These are phyloP conservation scores for Ashinkailepas kermadecensis DNA, from an alignment of 2,888 invertebrate genomes.

Conservation along the genomic window DNA sequence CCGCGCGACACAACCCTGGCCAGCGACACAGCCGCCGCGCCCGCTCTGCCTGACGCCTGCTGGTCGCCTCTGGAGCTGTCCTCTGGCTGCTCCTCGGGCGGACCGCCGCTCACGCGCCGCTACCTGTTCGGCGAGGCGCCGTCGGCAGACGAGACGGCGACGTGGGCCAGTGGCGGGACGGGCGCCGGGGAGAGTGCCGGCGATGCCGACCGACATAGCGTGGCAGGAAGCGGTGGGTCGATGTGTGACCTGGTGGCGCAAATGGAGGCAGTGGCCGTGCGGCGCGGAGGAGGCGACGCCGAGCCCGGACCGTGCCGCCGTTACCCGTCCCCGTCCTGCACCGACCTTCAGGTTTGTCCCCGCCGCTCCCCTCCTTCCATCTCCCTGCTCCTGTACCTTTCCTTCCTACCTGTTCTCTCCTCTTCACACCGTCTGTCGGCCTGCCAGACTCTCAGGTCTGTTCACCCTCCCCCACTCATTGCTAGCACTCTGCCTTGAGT, in stretches of 20 bases:
- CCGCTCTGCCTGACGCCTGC: no score
- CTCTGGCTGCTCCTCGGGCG: not conserved
- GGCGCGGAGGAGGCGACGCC: slow-evolving; percentile 12
- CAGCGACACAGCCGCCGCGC: no score
- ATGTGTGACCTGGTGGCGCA: slow-evolving; percentile 8
- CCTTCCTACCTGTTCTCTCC: no score
- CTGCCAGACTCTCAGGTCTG: no score
- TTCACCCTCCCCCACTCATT: no score
- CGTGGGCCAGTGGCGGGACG: not conserved
- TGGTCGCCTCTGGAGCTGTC: no score
- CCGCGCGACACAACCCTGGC: not conserved
- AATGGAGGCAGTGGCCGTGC: not conserved
- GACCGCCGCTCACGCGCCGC: not conserved
- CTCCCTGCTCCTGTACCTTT: no score
- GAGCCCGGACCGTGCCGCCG: not conserved
- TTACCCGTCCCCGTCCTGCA: no score
- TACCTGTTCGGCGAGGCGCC: not conserved
- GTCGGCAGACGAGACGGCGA: not conserved
- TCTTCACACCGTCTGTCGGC: no score
- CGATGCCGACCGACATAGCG: not conserved
- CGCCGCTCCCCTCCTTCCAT: no score
- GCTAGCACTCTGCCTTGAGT: no score
- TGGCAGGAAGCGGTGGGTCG: not conserved
- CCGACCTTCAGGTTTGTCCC: no score
- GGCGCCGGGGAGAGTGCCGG: not conserved